Evolutionary conservation across 2,113 vertebrate genomes (phyloP).

Genomic region (Erythrolamprus reginae): DNA sequence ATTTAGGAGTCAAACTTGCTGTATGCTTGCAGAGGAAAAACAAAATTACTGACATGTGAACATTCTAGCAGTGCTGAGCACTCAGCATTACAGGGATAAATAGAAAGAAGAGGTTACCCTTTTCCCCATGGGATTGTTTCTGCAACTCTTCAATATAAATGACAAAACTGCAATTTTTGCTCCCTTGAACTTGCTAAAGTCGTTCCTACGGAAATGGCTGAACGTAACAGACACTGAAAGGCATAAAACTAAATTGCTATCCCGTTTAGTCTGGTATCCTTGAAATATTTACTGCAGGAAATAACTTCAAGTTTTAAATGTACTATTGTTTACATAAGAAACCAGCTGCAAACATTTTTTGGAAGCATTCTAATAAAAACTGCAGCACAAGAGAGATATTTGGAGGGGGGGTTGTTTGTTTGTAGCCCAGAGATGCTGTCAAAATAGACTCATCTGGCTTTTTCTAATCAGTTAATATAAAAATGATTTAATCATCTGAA

Average conservation of each 20-base stretch:
- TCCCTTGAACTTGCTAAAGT: constrained; percentile 21
- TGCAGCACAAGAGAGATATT: constrained; percentile 36
- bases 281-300: constrained; percentile 60
- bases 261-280: constrained; percentile 31
- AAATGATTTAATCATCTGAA: constrained; percentile 25
- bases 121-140: neutral
- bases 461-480: constrained; percentile 30
- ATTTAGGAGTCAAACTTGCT: neutral
- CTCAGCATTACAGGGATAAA: neutral
- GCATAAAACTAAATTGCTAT: constrained; percentile 45
- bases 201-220: constrained; percentile 22
- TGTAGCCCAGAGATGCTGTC: constrained; percentile 36
- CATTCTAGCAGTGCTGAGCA: neutral
- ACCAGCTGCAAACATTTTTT: constrained; percentile 39
- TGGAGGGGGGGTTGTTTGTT: neutral
- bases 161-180: neutral
- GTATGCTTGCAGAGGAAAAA: neutral
- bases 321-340: constrained; percentile 40
- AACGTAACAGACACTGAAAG: neutral
- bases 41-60: neutral
- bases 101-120: neutral
- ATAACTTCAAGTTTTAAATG: constrained; percentile 43
- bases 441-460: constrained; percentile 32
- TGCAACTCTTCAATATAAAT: neutral
- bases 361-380: constrained; percentile 36